Evolutionary conservation across 2,888 invertebrate species (phyloP).

Genomic region (Barypeithes pellucidus): DNA sequence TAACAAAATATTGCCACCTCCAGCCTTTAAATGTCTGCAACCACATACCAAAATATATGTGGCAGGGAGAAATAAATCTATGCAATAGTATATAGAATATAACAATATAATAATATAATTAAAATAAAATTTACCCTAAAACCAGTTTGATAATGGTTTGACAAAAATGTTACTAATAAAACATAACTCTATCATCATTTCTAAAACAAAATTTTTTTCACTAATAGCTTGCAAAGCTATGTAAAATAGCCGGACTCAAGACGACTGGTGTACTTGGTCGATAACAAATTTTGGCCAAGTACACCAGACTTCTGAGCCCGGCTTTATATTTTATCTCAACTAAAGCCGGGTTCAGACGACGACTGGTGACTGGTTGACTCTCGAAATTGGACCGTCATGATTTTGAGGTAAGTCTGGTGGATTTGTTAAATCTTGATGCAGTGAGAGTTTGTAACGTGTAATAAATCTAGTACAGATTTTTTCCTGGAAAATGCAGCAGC

Average conservation of each 20-base stretch:
- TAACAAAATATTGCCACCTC: constrained; percentile 53
- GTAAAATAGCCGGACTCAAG: constrained; percentile 1
- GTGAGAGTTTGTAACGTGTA: too few relatives aligned
- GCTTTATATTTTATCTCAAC: too few relatives aligned
- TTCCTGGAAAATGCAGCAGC: too few relatives aligned
- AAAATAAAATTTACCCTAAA: constrained; percentile 13
- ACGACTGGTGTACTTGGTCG: too few relatives aligned
- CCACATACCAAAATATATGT: constrained; percentile 32
- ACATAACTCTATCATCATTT: background rate
- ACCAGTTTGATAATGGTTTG: background rate
- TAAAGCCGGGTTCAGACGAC: too few relatives aligned
- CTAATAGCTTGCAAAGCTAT: background rate
- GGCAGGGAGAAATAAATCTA: constrained; percentile 22
- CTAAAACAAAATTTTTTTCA: background rate
- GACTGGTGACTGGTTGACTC: too few relatives aligned
- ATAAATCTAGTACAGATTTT: too few relatives aligned
- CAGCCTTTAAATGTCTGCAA: constrained; percentile 46
- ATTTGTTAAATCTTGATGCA: too few relatives aligned
- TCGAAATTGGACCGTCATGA: too few relatives aligned
- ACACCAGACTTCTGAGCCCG: background rate
- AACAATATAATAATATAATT: constrained; percentile 23
- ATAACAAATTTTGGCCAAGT: too few relatives aligned
- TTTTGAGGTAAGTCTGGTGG: background rate
- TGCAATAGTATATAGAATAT: constrained; percentile 25
- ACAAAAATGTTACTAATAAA: background rate